These are phyloP conservation scores for Endotricha flammealis DNA, from an alignment of 2,888 invertebrate species.

Conservation along the genomic window DNA sequence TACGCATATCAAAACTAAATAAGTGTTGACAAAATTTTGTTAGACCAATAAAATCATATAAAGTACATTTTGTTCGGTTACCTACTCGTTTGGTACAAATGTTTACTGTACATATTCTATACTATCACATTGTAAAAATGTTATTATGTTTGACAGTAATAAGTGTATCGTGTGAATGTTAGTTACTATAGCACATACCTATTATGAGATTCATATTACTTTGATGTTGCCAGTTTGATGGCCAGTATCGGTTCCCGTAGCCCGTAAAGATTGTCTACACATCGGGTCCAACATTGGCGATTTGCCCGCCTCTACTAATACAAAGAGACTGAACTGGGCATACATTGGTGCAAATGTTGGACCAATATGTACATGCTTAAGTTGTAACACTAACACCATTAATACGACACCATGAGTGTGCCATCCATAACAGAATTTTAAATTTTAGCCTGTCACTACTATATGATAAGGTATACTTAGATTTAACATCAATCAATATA, in stretches of 20 bases:
- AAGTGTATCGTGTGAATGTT: not conserved
- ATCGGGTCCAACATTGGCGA: too few species aligned
- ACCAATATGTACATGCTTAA: conserved; percentile 20
- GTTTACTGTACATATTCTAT: too few species aligned
- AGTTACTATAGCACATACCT: not conserved
- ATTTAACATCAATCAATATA: conserved; percentile 4
- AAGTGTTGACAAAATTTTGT: too few species aligned
- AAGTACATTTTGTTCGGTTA: too few species aligned
- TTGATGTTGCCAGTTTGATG: conserved; percentile 49
- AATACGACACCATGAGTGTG: conserved; percentile 56
- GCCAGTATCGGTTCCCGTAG: conserved; percentile 53
- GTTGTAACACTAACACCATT: conserved; percentile 21
- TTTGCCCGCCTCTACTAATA: too few species aligned
- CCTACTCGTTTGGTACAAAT: too few species aligned
- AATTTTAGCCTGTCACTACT: conserved; percentile 23
- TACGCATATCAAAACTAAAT: too few species aligned
- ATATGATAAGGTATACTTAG: conserved; percentile 23
- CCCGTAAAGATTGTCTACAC: too few species aligned
- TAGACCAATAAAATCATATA: too few species aligned
- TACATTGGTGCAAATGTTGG: too few species aligned
- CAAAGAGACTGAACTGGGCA: too few species aligned
- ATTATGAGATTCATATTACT: conserved; percentile 19
- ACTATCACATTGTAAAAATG: not conserved
- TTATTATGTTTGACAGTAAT: not conserved
- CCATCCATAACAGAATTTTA: conserved; percentile 44